Conservation (phyloP, 2,797 vertebrate genomes). For the Rhinophrynus dorsalis region DNA sequence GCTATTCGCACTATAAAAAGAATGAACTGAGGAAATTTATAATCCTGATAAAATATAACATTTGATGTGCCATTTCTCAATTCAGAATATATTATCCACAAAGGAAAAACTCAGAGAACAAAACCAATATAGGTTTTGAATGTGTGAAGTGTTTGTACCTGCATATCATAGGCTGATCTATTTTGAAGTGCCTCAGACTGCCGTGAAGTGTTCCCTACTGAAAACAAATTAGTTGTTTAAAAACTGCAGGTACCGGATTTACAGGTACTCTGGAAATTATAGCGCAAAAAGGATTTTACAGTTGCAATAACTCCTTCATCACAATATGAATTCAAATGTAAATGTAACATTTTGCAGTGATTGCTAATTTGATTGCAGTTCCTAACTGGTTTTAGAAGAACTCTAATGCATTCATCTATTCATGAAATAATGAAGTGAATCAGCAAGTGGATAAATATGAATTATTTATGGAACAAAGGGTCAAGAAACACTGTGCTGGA, state of each 20-base stretch:
- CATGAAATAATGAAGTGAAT: neutral
- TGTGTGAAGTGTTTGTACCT: too few relatives aligned
- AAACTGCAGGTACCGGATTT: too few relatives aligned
- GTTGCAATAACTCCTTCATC: neutral
- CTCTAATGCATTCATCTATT: neutral
- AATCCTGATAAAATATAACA: too few relatives aligned
- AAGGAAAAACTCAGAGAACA: too few relatives aligned
- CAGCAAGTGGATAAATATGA: neutral
- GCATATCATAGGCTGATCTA: too few relatives aligned
- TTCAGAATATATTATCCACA: too few relatives aligned
- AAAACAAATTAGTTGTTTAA: neutral
- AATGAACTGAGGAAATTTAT: too few relatives aligned
- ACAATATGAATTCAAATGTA: neutral
- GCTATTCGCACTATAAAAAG: too few relatives aligned
- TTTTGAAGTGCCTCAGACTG: neutral
- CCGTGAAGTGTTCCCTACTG: neutral
- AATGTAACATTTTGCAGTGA: neutral
- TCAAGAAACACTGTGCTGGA: neutral
- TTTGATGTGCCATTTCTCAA: too few relatives aligned
- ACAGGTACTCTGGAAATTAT: too few relatives aligned
- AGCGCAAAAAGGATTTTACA: neutral
- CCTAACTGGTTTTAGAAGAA: neutral
- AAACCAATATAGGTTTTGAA: too few relatives aligned
- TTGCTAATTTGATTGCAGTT: constrained; percentile 9
- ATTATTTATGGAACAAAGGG: neutral